A percentile compares a stretch with the other conserved stretches of the same genome.
These are phyloP conservation scores for Stegostoma tigrinum DNA, from an alignment of 2,113 vertebrate species.

Conservation along the genomic window DNA sequence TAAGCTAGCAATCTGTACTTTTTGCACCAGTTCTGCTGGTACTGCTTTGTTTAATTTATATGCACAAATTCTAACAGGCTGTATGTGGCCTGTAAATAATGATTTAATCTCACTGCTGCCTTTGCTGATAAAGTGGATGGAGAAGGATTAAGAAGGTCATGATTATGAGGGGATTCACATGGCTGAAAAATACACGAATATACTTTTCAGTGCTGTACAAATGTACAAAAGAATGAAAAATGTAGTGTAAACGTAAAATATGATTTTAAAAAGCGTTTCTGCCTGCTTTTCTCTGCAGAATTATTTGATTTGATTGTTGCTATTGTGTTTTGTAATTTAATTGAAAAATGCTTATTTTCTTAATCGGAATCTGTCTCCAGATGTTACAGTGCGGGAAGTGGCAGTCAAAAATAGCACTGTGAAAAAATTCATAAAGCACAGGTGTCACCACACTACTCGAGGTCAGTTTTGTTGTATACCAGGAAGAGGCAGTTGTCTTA, in stretches of 20 bases:
- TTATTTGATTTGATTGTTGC: not conserved
- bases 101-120: not conserved
- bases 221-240: not conserved
- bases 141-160: not conserved
- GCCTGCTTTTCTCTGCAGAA: not conserved
- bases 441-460: not conserved
- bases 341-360: not conserved
- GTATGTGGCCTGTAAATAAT: not conserved
- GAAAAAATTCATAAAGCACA: not conserved
- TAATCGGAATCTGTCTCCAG: not conserved
- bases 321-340: not conserved
- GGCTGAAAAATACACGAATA: not conserved
- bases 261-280: not conserved
- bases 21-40: not conserved
- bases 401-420: not conserved
- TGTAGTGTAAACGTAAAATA: not conserved
- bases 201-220: not conserved
- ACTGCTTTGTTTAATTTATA: not conserved
- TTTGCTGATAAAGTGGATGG: not conserved
- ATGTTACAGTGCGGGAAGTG: not conserved
- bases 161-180: not conserved
- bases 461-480: not conserved
- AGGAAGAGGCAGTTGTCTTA: not conserved
- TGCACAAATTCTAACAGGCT: not conserved
- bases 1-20: not conserved